Conservation (phyloP, 2,797 vertebrate genomes). For the Typhlichthys eigenmanni region DNA sequence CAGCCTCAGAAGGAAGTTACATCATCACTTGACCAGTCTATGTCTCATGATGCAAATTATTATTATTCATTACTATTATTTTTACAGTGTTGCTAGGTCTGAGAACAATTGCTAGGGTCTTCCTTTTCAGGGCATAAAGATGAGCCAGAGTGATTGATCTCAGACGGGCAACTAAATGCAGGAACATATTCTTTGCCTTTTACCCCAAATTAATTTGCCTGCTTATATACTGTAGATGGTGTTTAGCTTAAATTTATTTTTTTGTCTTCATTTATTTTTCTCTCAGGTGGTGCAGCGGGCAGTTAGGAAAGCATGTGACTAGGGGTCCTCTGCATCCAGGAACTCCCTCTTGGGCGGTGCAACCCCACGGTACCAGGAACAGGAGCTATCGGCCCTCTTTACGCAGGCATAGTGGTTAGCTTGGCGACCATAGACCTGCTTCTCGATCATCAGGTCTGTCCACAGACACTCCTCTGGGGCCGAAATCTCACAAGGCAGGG, state of each 20-base stretch:
- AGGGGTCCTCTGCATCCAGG: constrained; percentile 94
- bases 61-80: constrained; percentile 24
- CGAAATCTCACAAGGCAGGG: constrained; percentile 90
- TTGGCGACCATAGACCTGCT: constrained; percentile 93
- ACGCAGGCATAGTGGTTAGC: constrained; percentile 96
- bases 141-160: constrained; percentile 41
- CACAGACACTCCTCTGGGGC: constrained; percentile 95
- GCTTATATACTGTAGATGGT: constrained; percentile 27
- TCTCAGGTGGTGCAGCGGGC: constrained; percentile 54
- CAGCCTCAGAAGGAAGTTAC: constrained; percentile 81
- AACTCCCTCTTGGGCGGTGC: constrained; percentile 97
- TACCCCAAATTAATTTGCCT: constrained; percentile 47
- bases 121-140: constrained; percentile 37
- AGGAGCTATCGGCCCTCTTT: constrained; percentile 92
- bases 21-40: constrained; percentile 87
- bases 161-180: constrained; percentile 48
- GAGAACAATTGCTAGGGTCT: constrained; percentile 59
- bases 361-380: constrained; percentile 94
- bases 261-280: constrained; percentile 31
- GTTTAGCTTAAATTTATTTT: constrained; percentile 14
- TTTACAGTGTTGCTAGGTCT: constrained; percentile 53
- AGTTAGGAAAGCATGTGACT: constrained; percentile 54
- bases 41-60: constrained; percentile 71
- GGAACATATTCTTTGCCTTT: constrained; percentile 44
- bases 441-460: constrained; percentile 98